These are phyloP conservation scores for Lordiphosa clarofinis DNA, from an alignment of 1,140 invertebrate genomes.

Conservation along the genomic window DNA sequence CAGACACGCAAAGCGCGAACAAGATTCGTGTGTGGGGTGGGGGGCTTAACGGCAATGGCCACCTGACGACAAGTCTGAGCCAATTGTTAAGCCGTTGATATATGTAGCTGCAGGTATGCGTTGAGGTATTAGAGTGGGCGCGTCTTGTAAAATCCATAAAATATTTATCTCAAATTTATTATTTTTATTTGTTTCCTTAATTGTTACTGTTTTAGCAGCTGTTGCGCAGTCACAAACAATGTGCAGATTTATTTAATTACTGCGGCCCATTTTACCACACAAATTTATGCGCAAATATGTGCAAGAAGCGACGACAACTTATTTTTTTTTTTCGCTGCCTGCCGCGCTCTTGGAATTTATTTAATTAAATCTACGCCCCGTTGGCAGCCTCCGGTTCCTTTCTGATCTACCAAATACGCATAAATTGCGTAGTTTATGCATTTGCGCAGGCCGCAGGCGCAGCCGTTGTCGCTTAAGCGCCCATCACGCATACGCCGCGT, in stretches of 20 bases:
- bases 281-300: constrained; percentile 55
- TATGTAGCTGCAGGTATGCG: constrained; percentile 24
- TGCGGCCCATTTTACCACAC: constrained; percentile 35
- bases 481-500: constrained; percentile 58
- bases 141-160: constrained; percentile 5
- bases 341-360: constrained; percentile 69
- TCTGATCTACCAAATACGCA: constrained; percentile 51
- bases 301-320: constrained; percentile 44
- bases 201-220: constrained; percentile 15
- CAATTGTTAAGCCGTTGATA: constrained; percentile 75
- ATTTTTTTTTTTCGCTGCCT: constrained; percentile 23
- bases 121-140: constrained; percentile 20
- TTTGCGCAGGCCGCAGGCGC: constrained; percentile 25
- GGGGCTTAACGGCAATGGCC: constrained; percentile 51
- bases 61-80: constrained; percentile 70
- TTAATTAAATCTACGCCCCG: constrained; percentile 78
- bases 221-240: constrained; percentile 48
- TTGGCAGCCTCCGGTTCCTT: constrained; percentile 45
- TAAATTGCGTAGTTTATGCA: constrained; percentile 74
- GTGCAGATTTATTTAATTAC: constrained; percentile 74
- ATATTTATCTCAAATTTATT: no score
- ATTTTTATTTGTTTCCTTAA: not conserved
- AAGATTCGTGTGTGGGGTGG: not conserved
- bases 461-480: constrained; percentile 26
- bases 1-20: constrained; percentile 13